A percentile compares a stretch with the other conserved stretches of the same genome.
Evolutionary conservation across 2,113 vertebrate species (phyloP).

Genomic region (Oriolus oriolus): DNA sequence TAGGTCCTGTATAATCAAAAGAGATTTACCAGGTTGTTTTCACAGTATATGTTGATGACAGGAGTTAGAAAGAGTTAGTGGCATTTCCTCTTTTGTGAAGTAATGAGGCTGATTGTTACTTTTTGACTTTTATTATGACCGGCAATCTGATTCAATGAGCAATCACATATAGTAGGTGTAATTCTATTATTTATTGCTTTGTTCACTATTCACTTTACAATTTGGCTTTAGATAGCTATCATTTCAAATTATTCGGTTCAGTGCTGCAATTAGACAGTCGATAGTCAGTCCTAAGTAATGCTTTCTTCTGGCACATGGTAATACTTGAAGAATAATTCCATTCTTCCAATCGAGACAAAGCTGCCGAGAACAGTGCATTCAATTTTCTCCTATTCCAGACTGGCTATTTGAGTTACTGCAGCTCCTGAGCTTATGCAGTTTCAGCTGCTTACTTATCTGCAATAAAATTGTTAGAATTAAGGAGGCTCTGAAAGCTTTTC

Average conservation of each 20-base stretch:
- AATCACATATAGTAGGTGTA: background rate
- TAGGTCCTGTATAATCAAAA: background rate
- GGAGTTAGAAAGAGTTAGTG: background rate
- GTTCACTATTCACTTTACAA: conserved; percentile 19
- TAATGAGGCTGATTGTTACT: conserved; percentile 23
- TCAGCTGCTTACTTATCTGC: conserved; percentile 4
- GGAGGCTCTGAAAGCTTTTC: background rate
- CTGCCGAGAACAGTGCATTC: background rate
- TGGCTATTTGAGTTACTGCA: conserved; percentile 6
- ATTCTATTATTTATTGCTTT: conserved; percentile 53
- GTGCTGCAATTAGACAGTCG: conserved; percentile 10
- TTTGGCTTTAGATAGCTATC: conserved; percentile 23
- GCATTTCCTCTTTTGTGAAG: background rate
- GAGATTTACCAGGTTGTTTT: background rate
- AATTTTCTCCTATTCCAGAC: background rate
- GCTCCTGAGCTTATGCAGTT: background rate
- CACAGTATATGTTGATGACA: background rate
- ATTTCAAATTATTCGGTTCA: conserved; percentile 27
- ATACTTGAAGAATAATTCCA: conserved; percentile 14
- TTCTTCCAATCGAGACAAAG: background rate
- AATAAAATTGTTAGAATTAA: conserved; percentile 30
- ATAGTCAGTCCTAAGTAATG: background rate
- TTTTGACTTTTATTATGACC: background rate
- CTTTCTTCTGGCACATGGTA: background rate
- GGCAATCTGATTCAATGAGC: conserved; percentile 26